Evolutionary conservation across 2,113 vertebrate species (phyloP), one percentile per base, ranked within the genome.

Genomic region (Scomber colias): DNA sequence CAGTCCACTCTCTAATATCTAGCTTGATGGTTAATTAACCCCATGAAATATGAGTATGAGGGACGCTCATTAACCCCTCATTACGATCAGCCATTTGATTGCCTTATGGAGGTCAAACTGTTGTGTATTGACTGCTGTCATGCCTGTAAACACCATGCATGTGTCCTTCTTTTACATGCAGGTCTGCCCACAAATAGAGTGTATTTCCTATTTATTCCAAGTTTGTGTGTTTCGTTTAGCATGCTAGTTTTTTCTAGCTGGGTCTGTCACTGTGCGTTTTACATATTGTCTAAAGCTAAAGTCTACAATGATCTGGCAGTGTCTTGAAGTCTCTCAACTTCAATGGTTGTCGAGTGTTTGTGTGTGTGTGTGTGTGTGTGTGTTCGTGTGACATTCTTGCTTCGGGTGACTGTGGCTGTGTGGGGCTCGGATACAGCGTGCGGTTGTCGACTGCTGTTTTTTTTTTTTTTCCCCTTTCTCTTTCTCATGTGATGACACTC

Each of bases 401-500:
- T 63, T 51, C 67, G 79, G 48, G 67, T 81, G 71, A 80, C 77
- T 75, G 65, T 70, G 71, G 46, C 81, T 86, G 64, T 55, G 66
- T 31, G 44, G 16, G 64, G 60, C 66, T 83, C 12, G 17, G 46
- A 87, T 77, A 56, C 55, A 63, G 77, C 54, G 48, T 79, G 75
- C 40, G 49, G 66, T 82, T 89, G 89, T 90, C 85, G 88, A 84
- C 78, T 80, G 71, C 70, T 59, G 35, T 66, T 83, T 83, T 77
- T 71, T 62, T 57, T 61, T 65, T 40, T 12, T 6, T 0, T 53
- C 35, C 21, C 53, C 15, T 17, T 19, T 71, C 12, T 46, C 63
- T 84, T 88, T 84, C 67, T 81, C 57, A 75, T 86, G 55, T 31
- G 48, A 86, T 86, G 88, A 86, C 85, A 77, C 72, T 87, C 84